phyloP scores from a whole-genome alignment of 2,113 vertebrate genomes.

The Albula glossodonta region DNA sequence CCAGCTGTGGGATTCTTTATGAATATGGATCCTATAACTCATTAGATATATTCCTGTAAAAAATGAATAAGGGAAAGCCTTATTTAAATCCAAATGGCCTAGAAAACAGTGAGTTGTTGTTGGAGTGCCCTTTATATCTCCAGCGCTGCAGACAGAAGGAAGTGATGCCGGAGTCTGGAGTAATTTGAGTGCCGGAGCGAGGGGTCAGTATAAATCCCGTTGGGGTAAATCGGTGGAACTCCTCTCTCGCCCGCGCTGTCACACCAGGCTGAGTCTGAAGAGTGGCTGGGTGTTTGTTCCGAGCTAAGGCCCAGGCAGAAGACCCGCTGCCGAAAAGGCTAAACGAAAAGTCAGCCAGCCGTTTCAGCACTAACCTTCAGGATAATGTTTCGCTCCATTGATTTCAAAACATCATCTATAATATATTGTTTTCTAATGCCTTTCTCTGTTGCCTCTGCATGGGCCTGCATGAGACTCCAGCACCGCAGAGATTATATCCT shows the following conservation, averaged over 20 bases:
- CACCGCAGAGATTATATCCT: not conserved
- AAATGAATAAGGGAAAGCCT: not conserved
- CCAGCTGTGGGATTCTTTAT: too few relatives aligned
- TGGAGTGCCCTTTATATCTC: not conserved
- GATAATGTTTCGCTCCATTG: conserved; percentile 16
- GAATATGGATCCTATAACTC: too few relatives aligned
- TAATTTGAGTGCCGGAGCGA: not conserved
- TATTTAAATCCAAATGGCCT: not conserved
- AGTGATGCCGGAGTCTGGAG: not conserved
- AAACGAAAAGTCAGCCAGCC: not conserved
- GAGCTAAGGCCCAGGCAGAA: not conserved
- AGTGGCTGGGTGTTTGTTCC: not conserved
- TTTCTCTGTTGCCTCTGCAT: not conserved
- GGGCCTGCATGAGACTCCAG: not conserved
- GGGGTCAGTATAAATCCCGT: not conserved
- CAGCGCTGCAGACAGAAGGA: not conserved
- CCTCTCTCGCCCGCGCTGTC: not conserved
- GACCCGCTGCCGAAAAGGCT: not conserved
- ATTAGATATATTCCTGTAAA: too few relatives aligned
- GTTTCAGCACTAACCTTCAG: not conserved
- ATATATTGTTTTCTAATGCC: not conserved
- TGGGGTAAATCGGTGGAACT: not conserved
- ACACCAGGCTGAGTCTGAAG: not conserved
- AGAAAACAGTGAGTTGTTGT: too few relatives aligned
- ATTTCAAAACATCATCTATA: conserved; percentile 13